Conservation (phyloP, 2,797 vertebrate species). For the Yasuhikotakia modesta region DNA sequence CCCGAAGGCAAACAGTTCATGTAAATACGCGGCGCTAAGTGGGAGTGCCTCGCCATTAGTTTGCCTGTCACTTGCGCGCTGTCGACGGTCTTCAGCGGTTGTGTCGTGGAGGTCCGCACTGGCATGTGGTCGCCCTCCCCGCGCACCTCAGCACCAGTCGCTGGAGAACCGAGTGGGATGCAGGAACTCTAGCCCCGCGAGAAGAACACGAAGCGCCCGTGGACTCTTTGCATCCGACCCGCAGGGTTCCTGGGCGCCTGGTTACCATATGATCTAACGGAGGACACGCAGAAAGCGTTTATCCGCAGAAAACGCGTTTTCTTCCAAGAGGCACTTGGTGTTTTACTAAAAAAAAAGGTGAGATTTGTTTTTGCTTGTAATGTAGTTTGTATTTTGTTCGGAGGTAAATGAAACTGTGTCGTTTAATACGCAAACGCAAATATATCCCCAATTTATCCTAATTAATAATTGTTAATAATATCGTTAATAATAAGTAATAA, state of each 20-base stretch:
- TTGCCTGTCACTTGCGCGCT: constrained; percentile 84
- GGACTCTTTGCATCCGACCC: too few relatives aligned
- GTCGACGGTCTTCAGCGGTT: constrained; percentile 68
- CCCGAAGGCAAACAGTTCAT: constrained; percentile 79
- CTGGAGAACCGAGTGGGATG: constrained; percentile 43
- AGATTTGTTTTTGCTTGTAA: not conserved
- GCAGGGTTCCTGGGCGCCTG: too few relatives aligned
- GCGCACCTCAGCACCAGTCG: constrained; percentile 44
- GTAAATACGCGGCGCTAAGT: constrained; percentile 78
- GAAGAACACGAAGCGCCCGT: too few relatives aligned
- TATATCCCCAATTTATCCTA: not conserved
- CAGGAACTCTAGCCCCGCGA: too few relatives aligned
- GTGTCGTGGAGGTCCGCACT: constrained; percentile 75
- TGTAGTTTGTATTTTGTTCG: not conserved
- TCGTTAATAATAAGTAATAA: not conserved
- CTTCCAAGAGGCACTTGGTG: constrained; percentile 27
- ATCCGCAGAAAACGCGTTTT: not conserved
- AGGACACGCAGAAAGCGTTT: not conserved
- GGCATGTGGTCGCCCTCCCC: constrained; percentile 64
- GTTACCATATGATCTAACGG: too few relatives aligned
- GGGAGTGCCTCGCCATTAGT: constrained; percentile 87
- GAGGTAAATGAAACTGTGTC: not conserved
- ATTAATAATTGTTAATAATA: not conserved
- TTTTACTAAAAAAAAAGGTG: constrained; percentile 37
- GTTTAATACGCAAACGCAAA: not conserved